phyloP scores from a whole-genome alignment of 2,113 vertebrate species.

The Dunckerocampus dactyliophorus region DNA sequence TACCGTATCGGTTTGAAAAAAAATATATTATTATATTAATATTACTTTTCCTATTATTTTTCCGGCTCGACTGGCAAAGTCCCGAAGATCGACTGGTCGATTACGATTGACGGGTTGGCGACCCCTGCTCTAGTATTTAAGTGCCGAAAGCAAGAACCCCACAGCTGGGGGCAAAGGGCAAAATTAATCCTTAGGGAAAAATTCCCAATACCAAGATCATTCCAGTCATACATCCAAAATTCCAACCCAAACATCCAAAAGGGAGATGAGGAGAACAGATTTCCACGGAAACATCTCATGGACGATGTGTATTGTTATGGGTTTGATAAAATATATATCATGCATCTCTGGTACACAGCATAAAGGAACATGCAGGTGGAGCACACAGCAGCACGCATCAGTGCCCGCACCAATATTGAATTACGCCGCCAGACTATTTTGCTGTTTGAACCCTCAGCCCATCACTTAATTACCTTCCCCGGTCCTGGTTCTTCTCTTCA shows the following conservation, averaged over 20 bases:
- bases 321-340: no score
- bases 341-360: no score
- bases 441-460: slow-evolving; percentile 39
- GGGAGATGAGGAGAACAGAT: slow-evolving; percentile 41
- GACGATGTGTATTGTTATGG: no score
- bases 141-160: not conserved
- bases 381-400: slow-evolving; percentile 6
- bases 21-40: no score
- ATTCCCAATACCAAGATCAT: slow-evolving; percentile 5
- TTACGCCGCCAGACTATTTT: slow-evolving; percentile 34
- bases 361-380: no score
- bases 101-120: no score
- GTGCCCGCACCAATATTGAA: slow-evolving; percentile 27
- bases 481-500: slow-evolving; percentile 16
- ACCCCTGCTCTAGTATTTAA: not conserved
- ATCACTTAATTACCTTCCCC: slow-evolving; percentile 51
- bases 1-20: no score
- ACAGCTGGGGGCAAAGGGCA: no score
- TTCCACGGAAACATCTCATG: slow-evolving; percentile 34
- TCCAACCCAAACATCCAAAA: slow-evolving; percentile 21
- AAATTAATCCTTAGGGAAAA: not conserved
- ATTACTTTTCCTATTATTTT: no score
- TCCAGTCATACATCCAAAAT: slow-evolving; percentile 3
- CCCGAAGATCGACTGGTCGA: no score
- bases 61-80: no score